Base-by-base conservation (phyloP, 2,888 invertebrate genomes). In the Taphrorychus bicolor region DNA sequence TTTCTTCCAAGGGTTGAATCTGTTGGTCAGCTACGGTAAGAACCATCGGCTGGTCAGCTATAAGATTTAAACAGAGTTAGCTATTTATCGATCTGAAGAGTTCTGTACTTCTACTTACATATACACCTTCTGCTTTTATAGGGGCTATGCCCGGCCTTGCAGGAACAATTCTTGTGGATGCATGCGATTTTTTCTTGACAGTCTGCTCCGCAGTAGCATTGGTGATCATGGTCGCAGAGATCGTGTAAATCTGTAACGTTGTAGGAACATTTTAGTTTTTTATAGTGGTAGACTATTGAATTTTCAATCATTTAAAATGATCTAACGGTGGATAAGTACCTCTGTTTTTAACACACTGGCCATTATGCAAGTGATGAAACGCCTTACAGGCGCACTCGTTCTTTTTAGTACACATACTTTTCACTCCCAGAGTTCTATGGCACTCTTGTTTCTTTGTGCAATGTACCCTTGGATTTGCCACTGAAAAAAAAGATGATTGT, bases 191-290 rank as follows among this genome's bases (percentile, higher is more conserved):
- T 78, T 21, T 75, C 75, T 22, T 75, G 71, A 69, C 79, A 79
- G 67, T 76, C 76, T 49, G 75, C 75, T 17, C 80, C 80, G 66
- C 79, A 79, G 61, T 79, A 80, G 53, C 80, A 80, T 61, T 80
- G 77, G 60, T 77, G 75, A 59, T 78, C 74, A 21, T 72, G 71
- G 19, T 78, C 77, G 61, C 80, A 80, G 17, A 73, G 62, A 23
- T 79, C 78, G 59, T 77, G 72, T 18, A 80, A 70, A 72, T 77
- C 79, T 76, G 56, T 14, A 75, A 73, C 14, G 2, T 3, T 45
- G 7, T 45, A 16, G 45, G 14, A 51, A 16, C 16, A 18, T 21
- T 1, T 18, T 11, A 51, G 1, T 19, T 51, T 51, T 18, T 2
- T 51, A 2, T 22, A 51, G 1, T n/a, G n/a, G n/a, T n/a, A n/a